These are phyloP conservation scores for Gracilinanus agilis DNA, from an alignment of 2,113 vertebrate genomes.

Conservation along the genomic window DNA sequence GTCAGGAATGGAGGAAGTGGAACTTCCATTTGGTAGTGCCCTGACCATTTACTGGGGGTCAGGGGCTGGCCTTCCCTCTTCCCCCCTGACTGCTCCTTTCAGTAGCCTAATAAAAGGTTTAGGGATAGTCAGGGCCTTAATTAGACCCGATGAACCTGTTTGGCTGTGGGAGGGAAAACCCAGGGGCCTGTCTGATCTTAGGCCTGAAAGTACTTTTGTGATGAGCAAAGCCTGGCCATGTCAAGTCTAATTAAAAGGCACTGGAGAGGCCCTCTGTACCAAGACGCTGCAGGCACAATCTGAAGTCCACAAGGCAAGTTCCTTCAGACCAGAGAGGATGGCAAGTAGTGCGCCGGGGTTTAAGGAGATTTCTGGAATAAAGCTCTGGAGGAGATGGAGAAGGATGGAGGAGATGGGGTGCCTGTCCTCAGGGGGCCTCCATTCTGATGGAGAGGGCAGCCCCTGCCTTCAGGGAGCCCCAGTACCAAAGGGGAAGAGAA, in stretches of 20 bases:
- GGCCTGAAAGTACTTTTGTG: background rate
- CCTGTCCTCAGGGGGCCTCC: background rate
- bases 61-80: background rate
- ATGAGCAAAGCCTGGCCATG: conserved; percentile 6
- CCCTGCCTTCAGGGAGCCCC: background rate
- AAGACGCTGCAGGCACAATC: background rate
- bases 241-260: background rate
- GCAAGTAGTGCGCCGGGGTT: background rate
- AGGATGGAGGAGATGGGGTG: background rate
- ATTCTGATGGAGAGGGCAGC: background rate
- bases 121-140: background rate
- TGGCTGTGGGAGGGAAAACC: background rate
- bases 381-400: background rate
- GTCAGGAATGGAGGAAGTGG: background rate
- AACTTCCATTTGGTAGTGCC: background rate
- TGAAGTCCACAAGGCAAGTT: background rate
- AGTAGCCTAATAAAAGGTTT: background rate
- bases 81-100: background rate
- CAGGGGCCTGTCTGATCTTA: conserved; percentile 2
- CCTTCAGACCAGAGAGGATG: background rate
- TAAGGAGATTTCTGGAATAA: background rate
- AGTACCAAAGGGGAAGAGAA: background rate
- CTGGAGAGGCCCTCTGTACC: background rate
- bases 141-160: background rate
- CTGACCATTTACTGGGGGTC: background rate